Percentiles rank a stretch among this genome's conserved stretches.
Conservation (phyloP, 2,113 vertebrate genomes). For the Pseudorhombus dupliciocellatus region DNA sequence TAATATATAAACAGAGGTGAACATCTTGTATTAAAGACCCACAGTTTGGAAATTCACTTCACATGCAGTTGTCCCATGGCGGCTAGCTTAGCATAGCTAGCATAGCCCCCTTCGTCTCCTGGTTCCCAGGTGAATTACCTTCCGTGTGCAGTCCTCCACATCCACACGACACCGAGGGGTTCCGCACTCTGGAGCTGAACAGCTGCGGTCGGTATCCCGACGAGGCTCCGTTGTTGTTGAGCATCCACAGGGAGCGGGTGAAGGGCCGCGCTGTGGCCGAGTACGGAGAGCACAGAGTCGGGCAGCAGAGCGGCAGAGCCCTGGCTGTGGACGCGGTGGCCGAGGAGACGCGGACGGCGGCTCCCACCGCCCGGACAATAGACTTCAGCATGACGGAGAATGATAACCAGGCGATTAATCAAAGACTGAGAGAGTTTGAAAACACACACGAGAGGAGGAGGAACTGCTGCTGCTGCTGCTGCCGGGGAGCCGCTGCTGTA, state of each 20-base stretch:
- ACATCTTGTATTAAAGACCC: background rate
- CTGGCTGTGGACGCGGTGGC: conserved; percentile 52
- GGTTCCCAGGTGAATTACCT: conserved; percentile 71
- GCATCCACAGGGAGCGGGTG: conserved; percentile 84
- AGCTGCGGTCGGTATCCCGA: conserved; percentile 74
- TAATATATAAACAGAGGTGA: too few relatives aligned
- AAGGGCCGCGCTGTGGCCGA: conserved; percentile 73
- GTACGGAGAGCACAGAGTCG: conserved; percentile 53
- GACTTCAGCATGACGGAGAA: conserved; percentile 76
- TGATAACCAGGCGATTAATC: background rate
- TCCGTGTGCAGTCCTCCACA: conserved; percentile 92
- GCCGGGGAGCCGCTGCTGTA: background rate
- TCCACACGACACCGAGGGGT: conserved; percentile 82
- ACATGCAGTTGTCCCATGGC: background rate
- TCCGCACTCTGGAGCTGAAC: conserved; percentile 66
- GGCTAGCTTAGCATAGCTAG: conserved; percentile 1
- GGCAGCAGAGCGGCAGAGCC: conserved; percentile 59
- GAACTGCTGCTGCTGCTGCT: too few relatives aligned
- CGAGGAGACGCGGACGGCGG: conserved; percentile 72
- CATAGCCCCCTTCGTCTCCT: background rate
- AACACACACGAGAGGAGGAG: background rate
- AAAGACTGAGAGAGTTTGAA: background rate
- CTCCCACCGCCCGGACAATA: conserved; percentile 67
- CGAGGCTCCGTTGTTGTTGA: conserved; percentile 66
- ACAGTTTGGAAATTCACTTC: background rate